Conservation (phyloP, 2,797 vertebrate species). For the Agapornis canus region DNA sequence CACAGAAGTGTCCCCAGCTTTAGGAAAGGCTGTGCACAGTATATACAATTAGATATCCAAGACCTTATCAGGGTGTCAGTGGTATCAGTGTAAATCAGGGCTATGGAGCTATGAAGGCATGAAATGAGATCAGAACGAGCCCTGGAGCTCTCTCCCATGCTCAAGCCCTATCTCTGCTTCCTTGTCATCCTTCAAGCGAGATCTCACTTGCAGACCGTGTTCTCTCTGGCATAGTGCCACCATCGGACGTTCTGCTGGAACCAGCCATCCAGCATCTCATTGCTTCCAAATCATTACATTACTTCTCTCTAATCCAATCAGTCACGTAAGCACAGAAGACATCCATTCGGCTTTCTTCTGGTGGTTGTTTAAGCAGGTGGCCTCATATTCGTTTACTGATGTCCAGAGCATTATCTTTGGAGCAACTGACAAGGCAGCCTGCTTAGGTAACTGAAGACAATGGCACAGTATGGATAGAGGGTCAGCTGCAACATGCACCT, state of each 20-base stretch:
- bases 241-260: background rate
- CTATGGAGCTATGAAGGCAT: background rate
- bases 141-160: background rate
- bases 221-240: background rate
- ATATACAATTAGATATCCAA: background rate
- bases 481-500: background rate
- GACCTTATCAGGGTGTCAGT: background rate
- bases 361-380: background rate
- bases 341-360: background rate
- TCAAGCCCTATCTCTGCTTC: background rate
- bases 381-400: background rate
- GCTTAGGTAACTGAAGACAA: background rate
- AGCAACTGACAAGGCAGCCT: background rate
- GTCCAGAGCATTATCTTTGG: background rate
- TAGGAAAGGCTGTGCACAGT: background rate
- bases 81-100: background rate
- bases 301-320: constrained; percentile 31
- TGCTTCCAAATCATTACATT: constrained; percentile 1
- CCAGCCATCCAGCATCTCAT: constrained; percentile 9
- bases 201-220: accelerated
- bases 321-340: background rate
- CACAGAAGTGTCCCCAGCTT: background rate
- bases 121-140: background rate
- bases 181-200: background rate
- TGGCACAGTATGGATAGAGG: background rate